Conservation (phyloP, 1,140 invertebrate species). For the Centruroides vittatus region DNA sequence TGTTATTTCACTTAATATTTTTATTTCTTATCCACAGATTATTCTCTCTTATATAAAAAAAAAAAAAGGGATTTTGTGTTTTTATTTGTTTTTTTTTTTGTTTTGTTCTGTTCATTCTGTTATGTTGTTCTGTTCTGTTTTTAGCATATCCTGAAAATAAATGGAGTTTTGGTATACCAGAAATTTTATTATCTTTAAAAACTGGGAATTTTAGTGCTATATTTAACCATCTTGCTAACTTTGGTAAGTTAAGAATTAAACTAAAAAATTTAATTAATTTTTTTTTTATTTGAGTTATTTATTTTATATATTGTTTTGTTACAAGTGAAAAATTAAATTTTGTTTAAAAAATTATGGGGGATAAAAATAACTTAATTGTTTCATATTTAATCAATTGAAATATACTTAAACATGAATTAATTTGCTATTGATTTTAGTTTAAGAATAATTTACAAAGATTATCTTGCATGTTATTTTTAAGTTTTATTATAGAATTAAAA, state of each 20-base stretch:
- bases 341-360: too few species aligned
- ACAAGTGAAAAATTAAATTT: too few species aligned
- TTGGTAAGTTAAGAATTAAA: conserved; percentile 31
- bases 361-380: too few species aligned
- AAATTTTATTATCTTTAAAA: conserved; percentile 26
- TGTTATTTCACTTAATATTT: conserved; percentile 4
- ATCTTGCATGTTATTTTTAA: too few species aligned
- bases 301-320: not conserved
- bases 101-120: not conserved
- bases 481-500: too few species aligned
- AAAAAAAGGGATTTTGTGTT: too few species aligned
- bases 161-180: conserved; percentile 27
- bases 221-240: conserved; percentile 36
- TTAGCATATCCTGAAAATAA: conserved; percentile 10
- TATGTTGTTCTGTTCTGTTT: not conserved
- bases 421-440: too few species aligned
- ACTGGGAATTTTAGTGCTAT: conserved; percentile 36
- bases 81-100: not conserved
- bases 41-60: not conserved
- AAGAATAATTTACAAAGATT: too few species aligned
- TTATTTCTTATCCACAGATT: not conserved
- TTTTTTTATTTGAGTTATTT: not conserved
- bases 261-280: not conserved
- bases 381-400: too few species aligned
- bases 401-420: too few species aligned